Evolutionary conservation across 2,113 vertebrate genomes (phyloP).

Genomic region (Carassius carassius): DNA sequence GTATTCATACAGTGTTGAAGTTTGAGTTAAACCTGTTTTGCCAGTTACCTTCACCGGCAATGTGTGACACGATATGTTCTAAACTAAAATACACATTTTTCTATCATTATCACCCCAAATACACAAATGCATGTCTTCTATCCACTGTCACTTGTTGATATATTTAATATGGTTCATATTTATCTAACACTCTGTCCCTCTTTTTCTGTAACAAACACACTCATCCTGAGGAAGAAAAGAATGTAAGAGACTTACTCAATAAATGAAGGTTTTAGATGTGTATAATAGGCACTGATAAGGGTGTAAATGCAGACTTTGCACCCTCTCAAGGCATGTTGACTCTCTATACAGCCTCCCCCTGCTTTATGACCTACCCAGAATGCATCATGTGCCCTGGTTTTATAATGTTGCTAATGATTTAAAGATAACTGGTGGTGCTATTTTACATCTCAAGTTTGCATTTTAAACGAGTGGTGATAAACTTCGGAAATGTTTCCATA

Average conservation of each 20-base stretch:
- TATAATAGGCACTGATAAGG: conserved; percentile 16
- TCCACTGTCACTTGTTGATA: neutral
- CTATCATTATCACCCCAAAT: neutral
- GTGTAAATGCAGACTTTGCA: conserved; percentile 49
- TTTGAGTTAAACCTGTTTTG: conserved; percentile 90
- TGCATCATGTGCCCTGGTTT: conserved; percentile 39
- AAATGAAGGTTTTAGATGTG: neutral
- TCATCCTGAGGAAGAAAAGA: neutral
- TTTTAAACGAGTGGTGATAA: neutral
- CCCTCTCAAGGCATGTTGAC: conserved; percentile 50
- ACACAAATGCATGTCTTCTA: neutral
- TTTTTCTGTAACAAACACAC: neutral
- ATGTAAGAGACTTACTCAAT: neutral
- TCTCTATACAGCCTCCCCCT: conserved; percentile 47
- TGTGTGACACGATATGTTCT: conserved; percentile 26
- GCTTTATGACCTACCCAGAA: conserved; percentile 52
- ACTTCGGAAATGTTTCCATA: neutral
- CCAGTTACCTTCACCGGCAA: conserved; percentile 77
- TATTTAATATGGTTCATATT: neutral
- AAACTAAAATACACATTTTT: conserved; percentile 19
- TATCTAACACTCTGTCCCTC: neutral
- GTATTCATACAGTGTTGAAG: conserved; percentile 81
- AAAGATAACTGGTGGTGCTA: conserved; percentile 34
- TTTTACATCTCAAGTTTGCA: conserved; percentile 36
- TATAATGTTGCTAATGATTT: conserved; percentile 46